phyloP scores from a whole-genome alignment of 2,113 vertebrate genomes.

The Platysteira castanea region DNA sequence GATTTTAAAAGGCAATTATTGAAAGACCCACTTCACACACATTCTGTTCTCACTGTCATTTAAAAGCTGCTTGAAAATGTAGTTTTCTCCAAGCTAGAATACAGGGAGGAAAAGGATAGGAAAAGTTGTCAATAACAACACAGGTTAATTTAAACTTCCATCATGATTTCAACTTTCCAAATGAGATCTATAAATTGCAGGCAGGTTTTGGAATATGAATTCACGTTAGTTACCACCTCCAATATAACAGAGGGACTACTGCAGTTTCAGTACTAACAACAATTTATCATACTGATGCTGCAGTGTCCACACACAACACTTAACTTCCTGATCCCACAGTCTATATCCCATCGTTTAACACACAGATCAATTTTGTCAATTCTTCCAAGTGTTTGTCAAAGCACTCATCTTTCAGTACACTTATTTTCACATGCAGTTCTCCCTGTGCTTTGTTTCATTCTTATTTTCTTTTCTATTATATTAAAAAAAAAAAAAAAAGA shows the following conservation, averaged over 20 bases:
- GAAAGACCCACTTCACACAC: not conserved
- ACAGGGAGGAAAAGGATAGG: not conserved
- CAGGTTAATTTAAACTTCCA: slow-evolving; percentile 45
- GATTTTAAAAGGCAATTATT: slow-evolving; percentile 4
- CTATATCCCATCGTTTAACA: slow-evolving; percentile 11
- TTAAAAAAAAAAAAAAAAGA: not conserved
- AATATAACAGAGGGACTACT: not conserved
- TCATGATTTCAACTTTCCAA: not conserved
- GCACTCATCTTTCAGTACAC: not conserved
- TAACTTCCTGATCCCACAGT: slow-evolving; percentile 18
- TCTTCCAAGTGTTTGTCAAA: slow-evolving; percentile 21
- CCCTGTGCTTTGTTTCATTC: not conserved
- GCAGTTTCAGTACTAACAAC: not conserved
- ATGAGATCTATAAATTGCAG: not conserved
- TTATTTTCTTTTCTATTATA: not conserved
- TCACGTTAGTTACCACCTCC: not conserved
- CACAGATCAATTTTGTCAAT: slow-evolving; percentile 26
- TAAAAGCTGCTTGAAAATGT: not conserved
- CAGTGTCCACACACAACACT: slow-evolving; percentile 25
- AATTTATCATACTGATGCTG: slow-evolving; percentile 35
- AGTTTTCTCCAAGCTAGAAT: not conserved
- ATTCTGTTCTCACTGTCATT: not conserved
- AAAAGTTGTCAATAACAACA: not conserved
- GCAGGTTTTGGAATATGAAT: slow-evolving; percentile 16
- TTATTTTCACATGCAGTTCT: not conserved